Evolutionary conservation across 2,888 invertebrate genomes (phyloP).

Genomic region (Argyresthia albistria): DNA sequence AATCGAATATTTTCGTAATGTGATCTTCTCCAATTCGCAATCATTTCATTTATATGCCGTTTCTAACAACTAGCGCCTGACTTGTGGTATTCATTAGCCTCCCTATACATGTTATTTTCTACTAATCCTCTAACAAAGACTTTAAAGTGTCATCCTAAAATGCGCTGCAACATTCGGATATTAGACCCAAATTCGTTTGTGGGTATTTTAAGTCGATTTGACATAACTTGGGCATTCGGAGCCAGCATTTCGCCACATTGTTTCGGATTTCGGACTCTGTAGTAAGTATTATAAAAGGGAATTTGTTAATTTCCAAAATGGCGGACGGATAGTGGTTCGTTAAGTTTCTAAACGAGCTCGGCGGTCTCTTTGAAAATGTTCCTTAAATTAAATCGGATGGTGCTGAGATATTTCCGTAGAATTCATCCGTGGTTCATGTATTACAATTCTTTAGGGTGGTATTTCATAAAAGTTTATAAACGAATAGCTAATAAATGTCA

Average conservation of each 20-base stretch:
- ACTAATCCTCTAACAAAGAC: constrained; percentile 53
- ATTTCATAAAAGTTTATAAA: too few relatives aligned
- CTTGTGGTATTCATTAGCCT: constrained; percentile 62
- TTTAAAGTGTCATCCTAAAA: constrained; percentile 10
- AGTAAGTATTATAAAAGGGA: constrained; percentile 42
- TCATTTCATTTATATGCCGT: constrained; percentile 11
- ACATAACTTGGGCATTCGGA: constrained; percentile 31
- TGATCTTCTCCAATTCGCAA: background rate
- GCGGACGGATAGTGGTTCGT: constrained; percentile 25
- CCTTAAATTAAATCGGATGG: background rate
- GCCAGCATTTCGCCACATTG: constrained; percentile 34
- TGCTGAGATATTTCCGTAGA: too few relatives aligned
- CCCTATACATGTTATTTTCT: constrained; percentile 62
- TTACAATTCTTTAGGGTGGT: too few relatives aligned
- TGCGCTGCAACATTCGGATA: constrained; percentile 4
- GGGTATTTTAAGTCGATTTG: constrained; percentile 43
- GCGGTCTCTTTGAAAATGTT: background rate
- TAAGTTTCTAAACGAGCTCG: constrained; percentile 10
- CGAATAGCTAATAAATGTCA: too few relatives aligned
- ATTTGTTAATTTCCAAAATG: constrained; percentile 46
- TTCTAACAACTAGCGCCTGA: constrained; percentile 32
- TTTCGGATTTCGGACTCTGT: constrained; percentile 21
- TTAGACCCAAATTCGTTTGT: background rate
- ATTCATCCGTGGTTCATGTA: too few relatives aligned
- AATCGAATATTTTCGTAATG: too few relatives aligned